These are phyloP conservation scores for Scaptomyza polygonia DNA, from an alignment of 2,888 invertebrate species.

Conservation along the genomic window DNA sequence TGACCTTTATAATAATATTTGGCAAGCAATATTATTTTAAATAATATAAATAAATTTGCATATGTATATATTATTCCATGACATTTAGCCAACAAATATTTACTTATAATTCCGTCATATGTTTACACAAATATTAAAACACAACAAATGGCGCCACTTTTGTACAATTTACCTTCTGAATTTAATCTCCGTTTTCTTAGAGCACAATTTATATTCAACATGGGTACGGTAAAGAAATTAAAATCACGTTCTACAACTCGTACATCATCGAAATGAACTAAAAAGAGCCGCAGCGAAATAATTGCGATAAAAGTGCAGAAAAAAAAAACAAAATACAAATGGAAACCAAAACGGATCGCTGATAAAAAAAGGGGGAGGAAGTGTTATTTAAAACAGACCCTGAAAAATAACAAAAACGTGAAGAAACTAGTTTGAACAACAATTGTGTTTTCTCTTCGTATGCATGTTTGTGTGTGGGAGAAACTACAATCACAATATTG, in stretches of 20 bases:
- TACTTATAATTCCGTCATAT: constrained; percentile 13
- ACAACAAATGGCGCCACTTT: constrained; percentile 2
- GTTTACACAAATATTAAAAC: constrained; percentile 4
- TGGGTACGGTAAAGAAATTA: constrained; percentile 5
- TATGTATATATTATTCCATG: constrained; percentile 8
- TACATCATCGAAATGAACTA: constrained; percentile 37
- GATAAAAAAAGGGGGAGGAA: constrained; percentile 40
- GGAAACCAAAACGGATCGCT: constrained; percentile 21
- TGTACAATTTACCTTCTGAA: constrained; percentile 60
- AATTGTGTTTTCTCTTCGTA: constrained; percentile 31
- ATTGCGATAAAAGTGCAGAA: constrained; percentile 24
- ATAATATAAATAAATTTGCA: background rate
- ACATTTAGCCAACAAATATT: constrained; percentile 14
- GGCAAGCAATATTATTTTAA: constrained; percentile 29
- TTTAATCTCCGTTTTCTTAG: constrained; percentile 44
- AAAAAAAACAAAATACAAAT: constrained; percentile 18
- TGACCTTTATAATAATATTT: constrained; percentile 13
- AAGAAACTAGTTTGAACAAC: constrained; percentile 76
- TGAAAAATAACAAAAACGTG: constrained; percentile 56
- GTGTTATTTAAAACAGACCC: constrained; percentile 36
- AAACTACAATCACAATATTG: constrained; percentile 36
- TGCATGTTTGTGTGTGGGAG: constrained; percentile 1
- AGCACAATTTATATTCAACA: constrained; percentile 39
- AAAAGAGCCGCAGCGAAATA: constrained; percentile 18
- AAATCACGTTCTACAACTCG: constrained; percentile 24